Percentiles rank a stretch among this genome's conserved stretches.
phyloP scores from a whole-genome alignment of 35 echinoderm and acorn worm genomes.

The Acanthaster planci region DNA sequence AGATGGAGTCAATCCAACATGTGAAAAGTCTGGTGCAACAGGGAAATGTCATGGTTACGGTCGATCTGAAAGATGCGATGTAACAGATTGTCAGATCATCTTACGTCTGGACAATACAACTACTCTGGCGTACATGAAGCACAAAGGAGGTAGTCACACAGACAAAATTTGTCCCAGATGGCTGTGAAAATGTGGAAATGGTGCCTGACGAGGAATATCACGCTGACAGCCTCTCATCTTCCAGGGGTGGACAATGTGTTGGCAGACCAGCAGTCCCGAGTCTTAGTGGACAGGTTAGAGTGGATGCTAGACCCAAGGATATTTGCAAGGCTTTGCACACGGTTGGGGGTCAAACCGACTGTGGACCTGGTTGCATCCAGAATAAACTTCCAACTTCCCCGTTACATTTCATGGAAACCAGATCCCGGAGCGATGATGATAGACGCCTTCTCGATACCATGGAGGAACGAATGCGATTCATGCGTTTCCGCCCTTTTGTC shows the following conservation, averaged over 20 bases:
- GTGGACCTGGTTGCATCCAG: slow-evolving; percentile 69
- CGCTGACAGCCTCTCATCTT: slow-evolving; percentile 49
- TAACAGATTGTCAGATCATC: slow-evolving; percentile 37
- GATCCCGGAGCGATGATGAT: not conserved
- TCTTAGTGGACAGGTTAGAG: too few species aligned
- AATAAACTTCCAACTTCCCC: not conserved
- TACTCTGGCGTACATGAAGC: too few species aligned
- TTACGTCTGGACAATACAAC: too few species aligned
- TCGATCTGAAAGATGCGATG: not conserved
- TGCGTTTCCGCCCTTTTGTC: too few species aligned
- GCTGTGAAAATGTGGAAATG: too few species aligned
- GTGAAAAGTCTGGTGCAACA: too few species aligned
- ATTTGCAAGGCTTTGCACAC: not conserved
- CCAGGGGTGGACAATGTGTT: slow-evolving; percentile 59
- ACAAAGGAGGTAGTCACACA: slow-evolving; percentile 41
- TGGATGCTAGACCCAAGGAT: too few species aligned
- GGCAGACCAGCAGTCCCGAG: too few species aligned
- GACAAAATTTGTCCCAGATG: slow-evolving; percentile 50
- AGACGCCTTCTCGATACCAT: too few species aligned
- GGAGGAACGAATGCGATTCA: slow-evolving; percentile 48
- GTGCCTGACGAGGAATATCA: too few species aligned
- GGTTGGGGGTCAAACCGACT: not conserved
- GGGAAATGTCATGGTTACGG: too few species aligned
- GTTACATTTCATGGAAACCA: not conserved
- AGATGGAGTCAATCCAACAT: too few species aligned